These are phyloP conservation scores for Oryzaephilus surinamensis DNA, from an alignment of 1,140 invertebrate species.

Conservation along the genomic window DNA sequence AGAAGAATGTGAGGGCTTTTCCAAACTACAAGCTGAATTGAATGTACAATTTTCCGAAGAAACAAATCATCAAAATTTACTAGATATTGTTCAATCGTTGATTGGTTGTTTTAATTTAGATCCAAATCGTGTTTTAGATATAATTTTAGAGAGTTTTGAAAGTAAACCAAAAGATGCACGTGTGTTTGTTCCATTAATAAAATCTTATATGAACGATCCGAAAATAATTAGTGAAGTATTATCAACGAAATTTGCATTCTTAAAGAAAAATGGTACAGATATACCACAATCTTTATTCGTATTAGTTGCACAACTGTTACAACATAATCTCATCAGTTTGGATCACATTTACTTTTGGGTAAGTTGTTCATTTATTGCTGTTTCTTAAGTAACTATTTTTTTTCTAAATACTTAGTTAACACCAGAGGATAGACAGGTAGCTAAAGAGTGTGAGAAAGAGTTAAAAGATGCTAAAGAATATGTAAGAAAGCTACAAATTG, in stretches of 20 bases:
- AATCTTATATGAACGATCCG: slow-evolving; percentile 74
- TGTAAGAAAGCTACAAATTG: slow-evolving; percentile 73
- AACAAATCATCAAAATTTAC: slow-evolving; percentile 47
- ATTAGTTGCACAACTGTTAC: slow-evolving; percentile 80
- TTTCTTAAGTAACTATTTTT: too few species aligned
- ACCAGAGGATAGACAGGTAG: slow-evolving; percentile 74
- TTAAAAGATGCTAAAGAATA: slow-evolving; percentile 79
- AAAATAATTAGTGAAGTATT: slow-evolving; percentile 85
- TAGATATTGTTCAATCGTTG: slow-evolving; percentile 84
- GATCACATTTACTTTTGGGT: slow-evolving; percentile 89
- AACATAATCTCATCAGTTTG: slow-evolving; percentile 74
- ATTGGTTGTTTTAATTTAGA: slow-evolving; percentile 98
- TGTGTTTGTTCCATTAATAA: slow-evolving; percentile 75
- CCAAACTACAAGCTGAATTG: slow-evolving; percentile 93
- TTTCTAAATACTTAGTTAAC: too few species aligned
- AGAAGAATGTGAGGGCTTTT: slow-evolving; percentile 98
- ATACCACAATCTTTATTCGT: slow-evolving; percentile 78
- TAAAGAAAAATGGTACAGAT: slow-evolving; percentile 47
- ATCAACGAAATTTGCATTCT: slow-evolving; percentile 86
- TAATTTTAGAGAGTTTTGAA: slow-evolving; percentile 95
- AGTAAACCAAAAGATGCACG: slow-evolving; percentile 61
- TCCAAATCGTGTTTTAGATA: slow-evolving; percentile 94
- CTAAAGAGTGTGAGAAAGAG: slow-evolving; percentile 70
- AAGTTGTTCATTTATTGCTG: slow-evolving; percentile 34
- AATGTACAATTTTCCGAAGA: slow-evolving; percentile 73